These are phyloP conservation scores for Drosophila repletoides DNA, from an alignment of 1,140 invertebrate genomes.

Conservation along the genomic window DNA sequence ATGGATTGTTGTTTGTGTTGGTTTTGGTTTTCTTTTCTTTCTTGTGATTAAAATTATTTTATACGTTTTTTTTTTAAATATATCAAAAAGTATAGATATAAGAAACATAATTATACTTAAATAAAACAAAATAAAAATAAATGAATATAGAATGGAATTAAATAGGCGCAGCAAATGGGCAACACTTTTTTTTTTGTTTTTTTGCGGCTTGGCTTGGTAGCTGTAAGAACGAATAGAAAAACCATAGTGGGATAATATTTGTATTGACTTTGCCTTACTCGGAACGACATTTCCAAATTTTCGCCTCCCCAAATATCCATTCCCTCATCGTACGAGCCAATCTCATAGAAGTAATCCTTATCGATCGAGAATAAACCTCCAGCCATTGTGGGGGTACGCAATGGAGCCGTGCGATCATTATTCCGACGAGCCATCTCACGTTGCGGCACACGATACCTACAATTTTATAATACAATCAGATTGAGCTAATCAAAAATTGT, in stretches of 20 bases:
- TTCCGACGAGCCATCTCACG: conserved; percentile 95
- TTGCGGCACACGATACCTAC: conserved; percentile 97
- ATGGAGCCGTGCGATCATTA: conserved; percentile 93
- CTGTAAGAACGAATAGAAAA: conserved; percentile 52
- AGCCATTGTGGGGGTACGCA: conserved; percentile 99
- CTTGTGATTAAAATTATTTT: conserved; percentile 46
- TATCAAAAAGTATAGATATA: conserved; percentile 11
- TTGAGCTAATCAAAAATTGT: too few relatives aligned
- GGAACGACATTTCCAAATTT: conserved; percentile 99
- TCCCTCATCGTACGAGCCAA: conserved; percentile 98
- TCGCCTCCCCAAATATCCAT: conserved; percentile 99
- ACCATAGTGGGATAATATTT: conserved; percentile 11
- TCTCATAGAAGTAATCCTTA: conserved; percentile 97
- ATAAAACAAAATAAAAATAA: neutral
- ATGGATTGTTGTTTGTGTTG: conserved; percentile 51
- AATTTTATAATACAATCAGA: neutral
- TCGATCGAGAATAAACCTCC: conserved; percentile 99
- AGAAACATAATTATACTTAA: conserved; percentile 28
- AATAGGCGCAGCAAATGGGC: conserved; percentile 27
- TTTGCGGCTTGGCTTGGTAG: conserved; percentile 66
- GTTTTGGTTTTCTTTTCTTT: conserved; percentile 43
- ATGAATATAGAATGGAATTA: conserved; percentile 14
- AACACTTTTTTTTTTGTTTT: conserved; percentile 33
- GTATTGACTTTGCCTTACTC: conserved; percentile 87
- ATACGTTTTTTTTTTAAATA: conserved; percentile 6